Base-by-base conservation (phyloP, 2,113 vertebrate species). In the Pseudorhombus dupliciocellatus region DNA sequence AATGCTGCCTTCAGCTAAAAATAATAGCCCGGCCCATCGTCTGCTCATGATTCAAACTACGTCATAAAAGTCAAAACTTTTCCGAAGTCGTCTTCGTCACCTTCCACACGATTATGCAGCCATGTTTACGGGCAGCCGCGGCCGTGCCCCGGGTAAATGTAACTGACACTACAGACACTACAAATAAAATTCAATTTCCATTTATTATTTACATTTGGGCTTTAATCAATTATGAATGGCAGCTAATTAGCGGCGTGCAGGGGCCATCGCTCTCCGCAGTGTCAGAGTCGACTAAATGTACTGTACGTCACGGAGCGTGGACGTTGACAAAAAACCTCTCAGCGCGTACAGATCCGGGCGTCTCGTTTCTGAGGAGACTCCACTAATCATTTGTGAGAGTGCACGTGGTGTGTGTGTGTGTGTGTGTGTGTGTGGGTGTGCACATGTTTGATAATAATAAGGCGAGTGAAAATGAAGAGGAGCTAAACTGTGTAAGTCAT, bases 171-270 rank as follows among this genome's bases (percentile, higher is more conserved):
- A n/a, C n/a, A 77, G 70, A 81, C 82, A 66, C 55, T 78, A 64
- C 24, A 83, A 89, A 88, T 87, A 88, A 90, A 88, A 86, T 80
- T 79, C 63, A 21, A 70, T 87, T 87, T 68, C 69, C 91, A 90
- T 92, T 80, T 72, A 90, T 91, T 89, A 91, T 91, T 91, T 86
- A 80, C 81, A 68, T 87, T 84, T 56, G 22, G 83, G 65, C 82
- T 88, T 87, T 80, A 83, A 93, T 93, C 81, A 92, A 86, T 91
- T 89, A 91, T 89, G 84, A 91, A 92, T 86, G 85, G 79, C 87
- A 89, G 85, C 81, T 90, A 91, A 91, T 93, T 92, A 89, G 89
- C 62, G 70, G 53, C 26, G 68, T 20, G 58, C 71, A 61, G 66
- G 65, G 79, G 68, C 84, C 84, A 85, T 84, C 80, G 31, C 76